Evolutionary conservation across 2,888 invertebrate species (phyloP), one percentile per base, ranked within the genome.

Genomic region (Polyommatus icarus): DNA sequence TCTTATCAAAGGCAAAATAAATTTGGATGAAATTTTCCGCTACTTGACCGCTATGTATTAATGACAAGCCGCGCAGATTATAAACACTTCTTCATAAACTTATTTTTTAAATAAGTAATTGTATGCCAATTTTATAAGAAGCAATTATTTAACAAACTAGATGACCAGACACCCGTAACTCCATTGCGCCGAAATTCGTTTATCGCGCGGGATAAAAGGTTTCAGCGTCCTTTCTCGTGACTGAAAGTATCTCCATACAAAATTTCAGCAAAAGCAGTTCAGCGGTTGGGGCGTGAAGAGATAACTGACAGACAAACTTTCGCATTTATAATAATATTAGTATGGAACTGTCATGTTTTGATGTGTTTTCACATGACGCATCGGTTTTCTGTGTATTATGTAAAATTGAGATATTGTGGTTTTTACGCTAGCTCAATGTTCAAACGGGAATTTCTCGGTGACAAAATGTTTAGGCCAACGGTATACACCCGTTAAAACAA

Each of bases 21-120:
- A 18, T 18, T 54, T 54, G 54, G 18, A 54, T 40, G 57, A 57
- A 71, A n/a, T 72, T 72, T 72, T n/a, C 40, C 20, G n/a, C 72
- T 1, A 67, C 29, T 67, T 67, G 67, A 32, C 50, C 54, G 50
- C 29, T 54, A 75, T 29, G 54, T 75, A 75, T 75, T 75, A 75
- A 75, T 54, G 75, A 75, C 75, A 18, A 18, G 15, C 50, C 75
- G 24, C 40, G 12, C 73, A 73, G 73, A 73, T 73, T 73, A 46
- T 73, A 15, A 73, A 40, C 46, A 40, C 40, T 20, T 40, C 46
- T 46, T 72, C 72, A n/a, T 36, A 46, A 32, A 32, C n/a, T 40
- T 72, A 40, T 71, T 36, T 10, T 57, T 18, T 18, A n/a, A 57
- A 57, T 57, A n/a, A 57, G n/a, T 57, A n/a, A n/a, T 57, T 57